Evolutionary conservation across 2,888 invertebrate species (phyloP).

Genomic region (Antitype chi): DNA sequence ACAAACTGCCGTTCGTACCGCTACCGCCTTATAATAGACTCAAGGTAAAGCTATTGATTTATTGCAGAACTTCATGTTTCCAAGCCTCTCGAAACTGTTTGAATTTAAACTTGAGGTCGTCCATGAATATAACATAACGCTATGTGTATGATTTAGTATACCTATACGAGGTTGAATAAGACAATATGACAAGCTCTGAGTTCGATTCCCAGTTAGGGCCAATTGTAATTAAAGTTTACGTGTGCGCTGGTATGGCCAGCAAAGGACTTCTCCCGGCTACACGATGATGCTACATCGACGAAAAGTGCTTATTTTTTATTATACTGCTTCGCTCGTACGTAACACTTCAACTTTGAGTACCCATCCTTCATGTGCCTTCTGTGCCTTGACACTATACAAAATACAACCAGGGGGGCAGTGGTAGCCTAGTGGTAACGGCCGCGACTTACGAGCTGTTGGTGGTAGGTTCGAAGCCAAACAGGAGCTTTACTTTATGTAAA

Average conservation of each 20-base stretch:
- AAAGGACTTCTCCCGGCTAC: not conserved
- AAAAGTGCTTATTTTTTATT: not conserved
- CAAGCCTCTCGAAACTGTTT: not conserved
- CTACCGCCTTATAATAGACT: conserved; percentile 85
- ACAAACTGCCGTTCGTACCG: conserved; percentile 83
- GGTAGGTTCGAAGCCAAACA: too few relatives aligned
- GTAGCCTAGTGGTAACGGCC: too few relatives aligned
- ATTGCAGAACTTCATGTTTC: conserved; percentile 12
- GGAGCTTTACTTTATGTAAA: too few relatives aligned
- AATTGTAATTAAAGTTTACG: not conserved
- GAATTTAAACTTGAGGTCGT: not conserved
- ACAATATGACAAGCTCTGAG: not conserved
- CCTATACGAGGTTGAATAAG: not conserved
- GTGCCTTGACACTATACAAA: not conserved
- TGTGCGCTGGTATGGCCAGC: not conserved
- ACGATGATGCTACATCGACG: not conserved
- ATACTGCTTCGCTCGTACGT: not conserved
- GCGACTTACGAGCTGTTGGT: too few relatives aligned
- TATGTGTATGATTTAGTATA: not conserved
- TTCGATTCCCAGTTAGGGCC: not conserved
- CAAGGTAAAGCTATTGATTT: conserved; percentile 76
- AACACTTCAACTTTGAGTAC: not conserved
- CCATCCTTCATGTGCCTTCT: not conserved
- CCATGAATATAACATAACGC: not conserved
- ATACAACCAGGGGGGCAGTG: not conserved